Conservation (phyloP, 2,888 invertebrate species). For the Petrolisthes cinctipes region DNA sequence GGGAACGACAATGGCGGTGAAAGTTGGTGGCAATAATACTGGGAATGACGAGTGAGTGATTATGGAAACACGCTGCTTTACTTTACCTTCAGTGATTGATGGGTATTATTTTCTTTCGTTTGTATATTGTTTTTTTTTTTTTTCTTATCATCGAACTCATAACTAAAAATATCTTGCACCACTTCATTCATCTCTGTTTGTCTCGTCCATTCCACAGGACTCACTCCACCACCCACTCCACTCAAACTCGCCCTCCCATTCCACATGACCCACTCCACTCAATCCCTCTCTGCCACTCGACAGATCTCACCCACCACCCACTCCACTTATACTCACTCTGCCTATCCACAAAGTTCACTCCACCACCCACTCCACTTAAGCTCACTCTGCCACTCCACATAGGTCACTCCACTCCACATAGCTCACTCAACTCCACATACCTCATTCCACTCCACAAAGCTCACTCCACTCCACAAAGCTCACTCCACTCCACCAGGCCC, state of each 20-base stretch:
- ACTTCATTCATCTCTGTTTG: background rate
- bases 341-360: background rate
- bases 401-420: background rate
- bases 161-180: background rate
- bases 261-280: background rate
- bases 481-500: background rate
- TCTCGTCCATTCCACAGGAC: background rate
- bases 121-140: background rate
- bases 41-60: background rate
- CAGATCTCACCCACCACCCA: background rate
- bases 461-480: background rate
- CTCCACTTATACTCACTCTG: background rate
- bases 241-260: background rate
- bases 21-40: background rate
- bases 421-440: background rate
- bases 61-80: too few relatives aligned
- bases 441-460: background rate
- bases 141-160: background rate
- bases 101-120: background rate
- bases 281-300: background rate
- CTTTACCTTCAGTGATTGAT: background rate
- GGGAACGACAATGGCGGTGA: background rate
- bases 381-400: background rate
- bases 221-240: background rate
- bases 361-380: background rate